Evolutionary conservation across 2,113 vertebrate genomes (phyloP).

Genomic region (Hyperoodon ampullatus): DNA sequence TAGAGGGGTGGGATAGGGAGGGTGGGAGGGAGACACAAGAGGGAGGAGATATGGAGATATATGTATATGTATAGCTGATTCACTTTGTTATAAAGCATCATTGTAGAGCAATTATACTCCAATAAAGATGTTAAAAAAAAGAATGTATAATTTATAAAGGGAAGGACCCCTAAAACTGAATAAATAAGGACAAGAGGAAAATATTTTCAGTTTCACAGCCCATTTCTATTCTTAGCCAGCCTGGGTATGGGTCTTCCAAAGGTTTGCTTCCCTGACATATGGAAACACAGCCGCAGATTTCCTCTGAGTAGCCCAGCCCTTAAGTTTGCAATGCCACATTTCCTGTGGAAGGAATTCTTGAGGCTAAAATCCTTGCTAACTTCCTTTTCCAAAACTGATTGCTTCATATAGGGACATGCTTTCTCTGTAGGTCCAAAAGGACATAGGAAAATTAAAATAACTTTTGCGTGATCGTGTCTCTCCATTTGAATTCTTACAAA

Average conservation of each 20-base stretch:
- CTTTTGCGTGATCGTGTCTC: background rate
- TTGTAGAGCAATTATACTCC: no score
- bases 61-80: no score
- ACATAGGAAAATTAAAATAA: background rate
- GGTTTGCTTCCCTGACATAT: constrained; percentile 4
- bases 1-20: no score
- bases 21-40: no score
- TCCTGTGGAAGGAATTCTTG: constrained; percentile 61
- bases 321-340: constrained; percentile 34
- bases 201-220: constrained; percentile 18
- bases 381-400: constrained; percentile 44
- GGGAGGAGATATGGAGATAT: no score
- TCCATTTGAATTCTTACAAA: background rate
- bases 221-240: constrained; percentile 42
- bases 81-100: no score
- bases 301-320: background rate
- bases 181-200: background rate
- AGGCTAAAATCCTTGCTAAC: constrained; percentile 21
- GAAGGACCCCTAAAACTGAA: no score
- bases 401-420: background rate
- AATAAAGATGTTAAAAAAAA: no score
- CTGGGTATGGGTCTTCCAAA: background rate
- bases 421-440: background rate
- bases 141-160: no score
- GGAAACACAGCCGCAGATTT: constrained; percentile 41